Percentiles rank a stretch among this genome's conserved stretches.
Conservation (phyloP, 2,797 vertebrate species). For the Danionella dracula region DNA sequence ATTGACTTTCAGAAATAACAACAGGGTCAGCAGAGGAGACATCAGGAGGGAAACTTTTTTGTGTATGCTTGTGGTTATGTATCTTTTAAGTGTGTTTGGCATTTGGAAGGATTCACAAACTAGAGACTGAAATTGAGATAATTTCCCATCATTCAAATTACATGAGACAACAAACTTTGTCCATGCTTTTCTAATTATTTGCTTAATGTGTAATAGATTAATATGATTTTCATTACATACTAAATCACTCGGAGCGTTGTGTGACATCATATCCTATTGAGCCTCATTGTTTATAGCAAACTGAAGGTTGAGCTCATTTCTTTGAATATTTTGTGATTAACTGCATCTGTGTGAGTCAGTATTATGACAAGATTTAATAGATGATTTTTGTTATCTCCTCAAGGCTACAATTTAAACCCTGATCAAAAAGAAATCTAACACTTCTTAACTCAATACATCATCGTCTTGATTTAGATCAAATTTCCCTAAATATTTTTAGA, state of each 20-base stretch:
- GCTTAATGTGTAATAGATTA: too few relatives aligned
- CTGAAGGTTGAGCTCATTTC: background rate
- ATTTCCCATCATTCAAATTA: too few relatives aligned
- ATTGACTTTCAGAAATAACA: constrained; percentile 19
- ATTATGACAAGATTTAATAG: background rate
- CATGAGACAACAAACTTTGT: too few relatives aligned
- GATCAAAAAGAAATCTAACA: too few relatives aligned
- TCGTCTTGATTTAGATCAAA: too few relatives aligned
- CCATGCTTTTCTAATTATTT: too few relatives aligned
- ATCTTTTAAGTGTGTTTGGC: background rate
- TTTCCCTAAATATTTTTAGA: too few relatives aligned
- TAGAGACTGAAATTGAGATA: background rate
- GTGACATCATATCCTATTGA: background rate
- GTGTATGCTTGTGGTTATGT: background rate
- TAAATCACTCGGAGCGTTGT: background rate
- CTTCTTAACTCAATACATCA: too few relatives aligned
- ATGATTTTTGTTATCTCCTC: too few relatives aligned
- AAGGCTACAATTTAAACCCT: too few relatives aligned
- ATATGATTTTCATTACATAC: background rate
- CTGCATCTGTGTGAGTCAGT: background rate
- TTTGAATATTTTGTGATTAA: background rate
- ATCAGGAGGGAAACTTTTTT: constrained; percentile 10
- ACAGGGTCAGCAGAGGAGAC: constrained; percentile 7
- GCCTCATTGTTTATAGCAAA: background rate
- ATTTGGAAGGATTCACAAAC: background rate